Conservation (phyloP, 2,113 vertebrate genomes). For the Pollimyrus isidori region DNA sequence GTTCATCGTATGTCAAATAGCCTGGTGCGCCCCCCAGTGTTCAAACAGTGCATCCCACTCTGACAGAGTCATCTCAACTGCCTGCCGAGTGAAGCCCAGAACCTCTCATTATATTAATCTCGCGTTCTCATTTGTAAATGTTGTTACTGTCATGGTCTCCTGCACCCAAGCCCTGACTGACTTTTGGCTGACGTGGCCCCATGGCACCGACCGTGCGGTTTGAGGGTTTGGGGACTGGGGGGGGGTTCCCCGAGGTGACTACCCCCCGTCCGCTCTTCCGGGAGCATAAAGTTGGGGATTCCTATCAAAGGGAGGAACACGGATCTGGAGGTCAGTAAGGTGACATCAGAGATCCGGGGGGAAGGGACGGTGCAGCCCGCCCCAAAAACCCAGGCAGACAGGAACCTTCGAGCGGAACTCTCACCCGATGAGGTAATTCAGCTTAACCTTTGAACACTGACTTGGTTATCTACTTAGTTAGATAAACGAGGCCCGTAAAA, state of each 20-base stretch:
- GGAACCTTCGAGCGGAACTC: background rate
- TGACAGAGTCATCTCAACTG: background rate
- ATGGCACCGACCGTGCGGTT: too few species aligned
- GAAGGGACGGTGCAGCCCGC: too few species aligned
- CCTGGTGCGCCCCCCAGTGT: conserved; percentile 37
- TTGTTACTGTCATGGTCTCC: background rate
- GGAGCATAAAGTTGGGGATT: background rate
- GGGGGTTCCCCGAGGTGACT: background rate
- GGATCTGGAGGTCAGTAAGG: background rate
- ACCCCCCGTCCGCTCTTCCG: background rate
- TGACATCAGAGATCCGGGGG: too few species aligned
- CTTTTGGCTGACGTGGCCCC: background rate
- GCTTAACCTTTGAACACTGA: background rate
- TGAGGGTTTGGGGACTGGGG: background rate
- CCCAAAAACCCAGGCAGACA: background rate
- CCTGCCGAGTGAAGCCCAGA: too few species aligned
- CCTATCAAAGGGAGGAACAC: background rate
- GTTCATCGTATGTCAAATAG: conserved; percentile 32
- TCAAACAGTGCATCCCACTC: background rate
- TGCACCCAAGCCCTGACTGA: background rate
- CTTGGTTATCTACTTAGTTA: background rate
- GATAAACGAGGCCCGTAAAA: background rate
- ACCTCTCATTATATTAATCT: background rate
- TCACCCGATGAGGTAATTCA: background rate
- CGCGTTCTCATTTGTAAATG: background rate